A percentile compares a stretch with the other conserved stretches of the same genome.
These are phyloP conservation scores for Tiliacea citrago DNA, from an alignment of 2,888 invertebrate genomes.

Conservation along the genomic window DNA sequence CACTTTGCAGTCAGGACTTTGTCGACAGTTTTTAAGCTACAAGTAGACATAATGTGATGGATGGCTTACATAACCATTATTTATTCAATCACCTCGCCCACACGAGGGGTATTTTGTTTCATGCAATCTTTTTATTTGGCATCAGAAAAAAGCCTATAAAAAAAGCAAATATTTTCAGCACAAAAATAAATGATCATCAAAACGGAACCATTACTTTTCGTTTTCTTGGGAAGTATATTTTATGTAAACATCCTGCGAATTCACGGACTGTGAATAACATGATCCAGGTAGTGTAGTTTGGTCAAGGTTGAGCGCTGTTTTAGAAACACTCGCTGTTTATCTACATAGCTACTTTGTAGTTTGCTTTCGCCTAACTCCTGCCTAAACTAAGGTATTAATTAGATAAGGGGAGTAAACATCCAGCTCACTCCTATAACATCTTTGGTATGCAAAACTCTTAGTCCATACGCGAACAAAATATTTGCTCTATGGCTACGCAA, in stretches of 20 bases:
- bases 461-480: slow-evolving; percentile 64
- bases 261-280: slow-evolving; percentile 74
- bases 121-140: slow-evolving; percentile 30
- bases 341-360: slow-evolving; percentile 66
- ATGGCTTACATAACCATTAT: slow-evolving; percentile 38
- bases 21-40: slow-evolving; percentile 34
- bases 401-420: slow-evolving; percentile 71
- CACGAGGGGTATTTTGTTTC: slow-evolving; percentile 35
- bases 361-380: slow-evolving; percentile 68
- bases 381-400: slow-evolving; percentile 66
- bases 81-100: slow-evolving; percentile 43
- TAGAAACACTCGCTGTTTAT: slow-evolving; percentile 75
- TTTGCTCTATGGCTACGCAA: slow-evolving; percentile 54
- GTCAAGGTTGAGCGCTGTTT: slow-evolving; percentile 81
- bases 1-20: slow-evolving; percentile 44
- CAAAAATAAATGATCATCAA: slow-evolving; percentile 62
- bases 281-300: slow-evolving; percentile 78
- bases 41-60: slow-evolving; percentile 35
- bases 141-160: slow-evolving; percentile 5
- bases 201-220: slow-evolving; percentile 60
- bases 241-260: slow-evolving; percentile 80
- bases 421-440: slow-evolving; percentile 59
- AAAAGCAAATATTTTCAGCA: slow-evolving; percentile 25
- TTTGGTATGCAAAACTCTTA: slow-evolving; percentile 65
- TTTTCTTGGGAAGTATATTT: slow-evolving; percentile 67